These are phyloP conservation scores for Beris chalybata DNA, from an alignment of 2,888 invertebrate genomes.

Conservation along the genomic window DNA sequence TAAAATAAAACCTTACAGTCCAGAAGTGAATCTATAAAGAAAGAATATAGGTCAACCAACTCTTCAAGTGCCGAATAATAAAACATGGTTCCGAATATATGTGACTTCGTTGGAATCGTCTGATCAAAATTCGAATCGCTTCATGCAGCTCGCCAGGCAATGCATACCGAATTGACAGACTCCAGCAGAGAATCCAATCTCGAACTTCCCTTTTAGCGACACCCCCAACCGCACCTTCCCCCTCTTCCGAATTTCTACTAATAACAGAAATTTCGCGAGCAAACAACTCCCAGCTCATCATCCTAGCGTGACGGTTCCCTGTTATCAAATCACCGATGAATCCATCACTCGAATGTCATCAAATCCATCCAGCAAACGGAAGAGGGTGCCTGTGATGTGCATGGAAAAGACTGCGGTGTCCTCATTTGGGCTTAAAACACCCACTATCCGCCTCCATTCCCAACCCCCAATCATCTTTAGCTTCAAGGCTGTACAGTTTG, in stretches of 20 bases:
- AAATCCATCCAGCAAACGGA: slow-evolving; percentile 12
- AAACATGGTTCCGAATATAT: too few relatives aligned
- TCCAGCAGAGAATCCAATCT: background rate
- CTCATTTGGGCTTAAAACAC: background rate
- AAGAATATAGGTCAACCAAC: too few relatives aligned
- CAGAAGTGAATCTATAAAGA: too few relatives aligned
- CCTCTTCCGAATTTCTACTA: background rate
- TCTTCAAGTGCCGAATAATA: too few relatives aligned
- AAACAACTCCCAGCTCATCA: slow-evolving; percentile 1
- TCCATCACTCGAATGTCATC: slow-evolving; percentile 32
- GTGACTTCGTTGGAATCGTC: too few relatives aligned
- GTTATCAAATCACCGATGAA: slow-evolving; percentile 34
- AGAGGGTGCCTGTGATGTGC: background rate
- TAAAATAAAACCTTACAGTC: too few relatives aligned
- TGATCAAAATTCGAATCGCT: too few relatives aligned
- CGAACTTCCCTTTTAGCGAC: background rate
- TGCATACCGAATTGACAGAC: too few relatives aligned
- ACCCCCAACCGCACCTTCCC: background rate
- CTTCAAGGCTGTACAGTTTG: too few relatives aligned
- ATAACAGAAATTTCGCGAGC: slow-evolving; percentile 5
- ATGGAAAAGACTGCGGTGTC: background rate
- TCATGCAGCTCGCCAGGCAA: too few relatives aligned
- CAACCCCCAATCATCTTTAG: background rate
- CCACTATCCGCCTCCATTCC: background rate
- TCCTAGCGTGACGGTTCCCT: slow-evolving; percentile 4